phyloP scores from a whole-genome alignment of 2,113 vertebrate genomes.

The Zootoca vivipara region DNA sequence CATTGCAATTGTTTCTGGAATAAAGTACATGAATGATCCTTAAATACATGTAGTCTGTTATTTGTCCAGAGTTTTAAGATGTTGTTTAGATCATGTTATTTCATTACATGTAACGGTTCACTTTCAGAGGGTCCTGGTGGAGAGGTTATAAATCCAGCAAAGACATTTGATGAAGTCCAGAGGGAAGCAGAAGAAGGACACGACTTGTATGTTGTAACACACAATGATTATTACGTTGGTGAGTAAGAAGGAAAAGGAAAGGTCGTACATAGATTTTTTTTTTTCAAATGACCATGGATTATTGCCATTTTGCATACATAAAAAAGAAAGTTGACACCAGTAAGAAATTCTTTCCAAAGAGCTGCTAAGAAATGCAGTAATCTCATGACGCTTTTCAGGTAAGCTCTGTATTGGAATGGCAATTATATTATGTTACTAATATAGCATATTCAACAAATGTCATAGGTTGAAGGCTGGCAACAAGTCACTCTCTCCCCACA shows the following conservation, averaged over 20 bases:
- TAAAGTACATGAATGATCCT: background rate
- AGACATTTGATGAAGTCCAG: conserved; percentile 77
- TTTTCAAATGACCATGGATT: background rate
- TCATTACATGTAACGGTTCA: conserved; percentile 19
- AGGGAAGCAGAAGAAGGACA: conserved; percentile 77
- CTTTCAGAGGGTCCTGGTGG: conserved; percentile 62
- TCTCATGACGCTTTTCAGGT: background rate
- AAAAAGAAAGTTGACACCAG: background rate
- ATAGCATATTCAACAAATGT: background rate
- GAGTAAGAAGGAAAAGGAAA: conserved; percentile 55
- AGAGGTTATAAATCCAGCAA: conserved; percentile 82
- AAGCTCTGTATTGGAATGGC: background rate
- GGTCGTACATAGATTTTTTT: background rate
- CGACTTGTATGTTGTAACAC: conserved; percentile 77
- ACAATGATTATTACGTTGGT: conserved; percentile 82
- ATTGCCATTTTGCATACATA: background rate
- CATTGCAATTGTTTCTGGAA: background rate
- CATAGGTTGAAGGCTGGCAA: background rate
- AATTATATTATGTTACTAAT: background rate
- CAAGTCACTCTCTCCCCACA: background rate
- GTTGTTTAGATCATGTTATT: background rate
- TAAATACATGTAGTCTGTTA: background rate
- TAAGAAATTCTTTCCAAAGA: background rate
- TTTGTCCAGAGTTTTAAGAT: background rate
- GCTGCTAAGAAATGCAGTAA: background rate